These are phyloP conservation scores for Hemibagrus guttatus DNA, from an alignment of 2,797 vertebrate genomes.

Conservation along the genomic window DNA sequence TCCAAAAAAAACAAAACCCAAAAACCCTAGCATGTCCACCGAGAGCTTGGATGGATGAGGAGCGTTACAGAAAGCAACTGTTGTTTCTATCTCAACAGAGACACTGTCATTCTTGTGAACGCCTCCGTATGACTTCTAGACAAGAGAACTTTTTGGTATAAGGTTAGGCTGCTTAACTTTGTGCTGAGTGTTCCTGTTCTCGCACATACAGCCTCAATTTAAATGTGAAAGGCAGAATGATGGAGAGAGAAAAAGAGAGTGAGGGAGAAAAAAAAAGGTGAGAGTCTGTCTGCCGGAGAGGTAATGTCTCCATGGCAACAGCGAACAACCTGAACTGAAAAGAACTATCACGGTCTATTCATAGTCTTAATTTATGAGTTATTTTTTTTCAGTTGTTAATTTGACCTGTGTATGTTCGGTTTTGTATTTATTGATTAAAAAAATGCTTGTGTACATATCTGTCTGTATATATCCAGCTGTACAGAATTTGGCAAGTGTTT, in stretches of 20 bases:
- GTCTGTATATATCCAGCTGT: conserved; percentile 36
- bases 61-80: background rate
- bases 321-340: conserved; percentile 49
- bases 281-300: conserved; percentile 48
- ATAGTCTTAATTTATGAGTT: conserved; percentile 74
- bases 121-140: conserved; percentile 16
- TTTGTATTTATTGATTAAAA: conserved; percentile 76
- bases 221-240: conserved; percentile 48
- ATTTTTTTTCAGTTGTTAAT: conserved; percentile 36
- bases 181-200: conserved; percentile 44
- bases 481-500: conserved; percentile 59
- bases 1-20: conserved; percentile 2
- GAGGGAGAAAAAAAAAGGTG: conserved; percentile 43
- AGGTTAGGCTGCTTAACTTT: conserved; percentile 5
- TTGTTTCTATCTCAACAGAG: background rate
- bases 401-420: background rate
- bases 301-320: conserved; percentile 55
- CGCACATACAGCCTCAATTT: conserved; percentile 39
- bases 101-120: conserved; percentile 12
- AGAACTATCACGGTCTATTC: conserved; percentile 49
- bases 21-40: background rate
- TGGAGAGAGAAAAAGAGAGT: conserved; percentile 33
- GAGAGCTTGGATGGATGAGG: background rate
- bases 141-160: conserved; percentile 7
- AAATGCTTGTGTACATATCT: conserved; percentile 66